Evolutionary conservation across 2,113 vertebrate species (phyloP).

Genomic region (Lepisosteus osseus): DNA sequence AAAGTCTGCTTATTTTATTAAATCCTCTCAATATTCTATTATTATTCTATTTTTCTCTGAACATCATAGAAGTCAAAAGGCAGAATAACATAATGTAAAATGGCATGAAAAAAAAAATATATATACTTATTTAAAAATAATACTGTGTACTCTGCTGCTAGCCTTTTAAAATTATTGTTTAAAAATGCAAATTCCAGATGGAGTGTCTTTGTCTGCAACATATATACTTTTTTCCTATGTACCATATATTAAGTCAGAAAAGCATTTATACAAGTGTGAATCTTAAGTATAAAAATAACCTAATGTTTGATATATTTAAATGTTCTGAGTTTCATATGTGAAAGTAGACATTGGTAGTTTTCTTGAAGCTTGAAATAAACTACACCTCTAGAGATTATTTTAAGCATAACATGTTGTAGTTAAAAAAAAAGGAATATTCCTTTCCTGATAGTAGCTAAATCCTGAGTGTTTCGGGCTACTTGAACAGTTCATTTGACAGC

Average conservation of each 20-base stretch:
- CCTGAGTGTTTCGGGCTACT: slow-evolving; percentile 1
- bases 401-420: slow-evolving; percentile 14
- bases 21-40: too few species aligned
- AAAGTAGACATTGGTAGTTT: slow-evolving; percentile 4
- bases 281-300: too few species aligned
- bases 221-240: neutral
- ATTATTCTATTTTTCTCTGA: too few species aligned
- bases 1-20: too few species aligned
- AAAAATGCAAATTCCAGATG: slow-evolving; percentile 6
- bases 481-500: slow-evolving; percentile 13
- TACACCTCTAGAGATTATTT: neutral
- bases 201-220: slow-evolving; percentile 8
- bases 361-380: neutral
- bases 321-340: neutral
- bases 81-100: too few species aligned
- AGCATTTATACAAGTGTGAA: too few species aligned
- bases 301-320: too few species aligned
- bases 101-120: too few species aligned
- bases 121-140: too few species aligned
- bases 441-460: slow-evolving; percentile 9
- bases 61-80: too few species aligned
- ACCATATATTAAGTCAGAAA: too few species aligned
- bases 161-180: slow-evolving; percentile 13
- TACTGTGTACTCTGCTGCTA: slow-evolving; percentile 9
- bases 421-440: neutral